Conservation (phyloP, 2,113 vertebrate genomes). For the Saimiri boliviensis region DNA sequence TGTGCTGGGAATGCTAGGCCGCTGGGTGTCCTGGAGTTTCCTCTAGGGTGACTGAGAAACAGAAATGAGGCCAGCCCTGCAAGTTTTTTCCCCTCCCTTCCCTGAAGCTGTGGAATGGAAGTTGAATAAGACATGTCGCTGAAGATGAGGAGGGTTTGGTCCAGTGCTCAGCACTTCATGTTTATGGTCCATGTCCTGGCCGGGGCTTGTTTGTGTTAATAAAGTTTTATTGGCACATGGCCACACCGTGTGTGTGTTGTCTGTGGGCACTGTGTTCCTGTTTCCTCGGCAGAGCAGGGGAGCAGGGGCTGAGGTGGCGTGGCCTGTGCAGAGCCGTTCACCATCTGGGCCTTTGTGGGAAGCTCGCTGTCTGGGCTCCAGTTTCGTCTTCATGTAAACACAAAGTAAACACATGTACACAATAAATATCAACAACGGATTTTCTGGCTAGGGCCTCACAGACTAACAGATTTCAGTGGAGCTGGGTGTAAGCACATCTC, state of each 20-base stretch:
- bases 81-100: not conserved
- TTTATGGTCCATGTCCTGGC: not conserved
- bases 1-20: not conserved
- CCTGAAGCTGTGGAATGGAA: not conserved
- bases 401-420: not conserved
- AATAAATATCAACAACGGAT: not conserved
- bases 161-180: not conserved
- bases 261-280: not conserved
- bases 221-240: not conserved
- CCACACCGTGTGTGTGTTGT: not conserved
- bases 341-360: not conserved
- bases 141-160: not conserved
- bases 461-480: constrained; percentile 5
- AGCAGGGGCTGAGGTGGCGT: not conserved
- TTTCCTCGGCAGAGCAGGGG: not conserved
- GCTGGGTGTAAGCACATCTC: not conserved
- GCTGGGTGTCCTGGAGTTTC: not conserved
- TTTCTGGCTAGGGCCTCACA: not conserved
- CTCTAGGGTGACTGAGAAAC: not conserved
- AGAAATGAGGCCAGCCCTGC: not conserved
- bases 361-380: not conserved
- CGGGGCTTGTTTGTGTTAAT: not conserved
- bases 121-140: not conserved
- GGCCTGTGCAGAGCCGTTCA: not conserved
- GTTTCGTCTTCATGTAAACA: constrained; percentile 1